Conservation (phyloP, 2,797 vertebrate genomes). For the Rhincodon typus region DNA sequence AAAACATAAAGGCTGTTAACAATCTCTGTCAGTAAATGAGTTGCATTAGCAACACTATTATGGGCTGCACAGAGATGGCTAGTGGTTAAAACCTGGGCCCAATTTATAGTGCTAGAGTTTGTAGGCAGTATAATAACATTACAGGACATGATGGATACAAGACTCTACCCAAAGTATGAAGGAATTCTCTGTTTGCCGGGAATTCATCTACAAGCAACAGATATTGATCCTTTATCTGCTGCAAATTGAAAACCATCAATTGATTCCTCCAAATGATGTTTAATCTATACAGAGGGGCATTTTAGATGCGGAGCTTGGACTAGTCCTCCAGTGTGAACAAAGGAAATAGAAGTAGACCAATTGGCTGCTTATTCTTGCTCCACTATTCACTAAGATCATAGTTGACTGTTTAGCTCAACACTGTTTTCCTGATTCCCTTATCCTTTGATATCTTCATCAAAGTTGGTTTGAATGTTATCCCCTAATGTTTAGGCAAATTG, state of each 20-base stretch:
- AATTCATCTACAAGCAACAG: no score
- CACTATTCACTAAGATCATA: no score
- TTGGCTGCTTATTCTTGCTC: no score
- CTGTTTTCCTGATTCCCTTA: no score
- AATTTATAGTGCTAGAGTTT: not conserved
- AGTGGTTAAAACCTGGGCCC: not conserved
- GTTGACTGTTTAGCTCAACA: no score
- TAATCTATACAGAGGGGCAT: no score
- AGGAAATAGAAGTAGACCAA: no score
- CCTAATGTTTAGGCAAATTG: not conserved
- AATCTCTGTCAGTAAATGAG: no score
- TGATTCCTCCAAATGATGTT: not conserved
- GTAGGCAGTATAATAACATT: not conserved
- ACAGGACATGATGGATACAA: not conserved
- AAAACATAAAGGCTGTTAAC: no score
- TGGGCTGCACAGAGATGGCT: not conserved
- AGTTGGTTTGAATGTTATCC: not conserved
- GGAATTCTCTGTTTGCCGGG: not conserved
- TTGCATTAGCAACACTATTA: not conserved
- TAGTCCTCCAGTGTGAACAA: no score
- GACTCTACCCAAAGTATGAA: not conserved
- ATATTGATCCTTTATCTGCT: not conserved
- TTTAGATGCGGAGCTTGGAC: no score
- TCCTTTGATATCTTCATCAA: not conserved
- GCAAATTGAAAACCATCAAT: not conserved